Base-by-base conservation (phyloP, 23 tunicate genomes). In the Diplosoma virens region DNA sequence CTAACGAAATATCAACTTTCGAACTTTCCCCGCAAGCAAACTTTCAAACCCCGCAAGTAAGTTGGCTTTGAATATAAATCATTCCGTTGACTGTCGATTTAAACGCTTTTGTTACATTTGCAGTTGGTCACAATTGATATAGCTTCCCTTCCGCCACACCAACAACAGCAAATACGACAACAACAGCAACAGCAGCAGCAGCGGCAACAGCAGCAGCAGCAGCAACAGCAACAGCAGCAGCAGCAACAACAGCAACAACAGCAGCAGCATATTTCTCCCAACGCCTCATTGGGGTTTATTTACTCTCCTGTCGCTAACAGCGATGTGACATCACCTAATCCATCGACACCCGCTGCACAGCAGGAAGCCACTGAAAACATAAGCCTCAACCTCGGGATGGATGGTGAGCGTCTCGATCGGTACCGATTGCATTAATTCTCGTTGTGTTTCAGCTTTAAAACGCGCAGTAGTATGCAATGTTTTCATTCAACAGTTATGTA, bases 21-120 rank as follows among this genome's bases (percentile, higher is more conserved):
- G 52, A 67, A 67, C 5, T 67, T 23, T 35, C 52, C 3, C 74
- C 74, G 2, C 74, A 67, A 35, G 29, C 74, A 17, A 4, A 16
- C 5, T 26, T 11, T 5, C 74, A 67, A 67, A 2, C 52, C 21
- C 52, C 35, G 5, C 74, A 67, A 52, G 74, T 25, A 56, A 18
- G 22, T 16, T 9, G 11, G 52, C 52, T 11, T 9, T 16, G 52
- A 11, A 9, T 11, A 11, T 9, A 45, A 9, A 45, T 45, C 14
- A 9, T 45, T 45, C 52, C 11, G 11, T 9, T 11, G 14, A 45
- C 16, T 45, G 16, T 9, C 11, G 52, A 45, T 45, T 11, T 9
- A 45, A 45, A 45, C 52, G 16, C 14, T 45, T 45, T 45, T 9
- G 52, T 45, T 45, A 16, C 25, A 56, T 56, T 56, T 56, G 16